Percentiles rank a stretch among this genome's conserved stretches.
phyloP scores from a whole-genome alignment of 2,113 vertebrate species.

The Lipophrys pholis region DNA sequence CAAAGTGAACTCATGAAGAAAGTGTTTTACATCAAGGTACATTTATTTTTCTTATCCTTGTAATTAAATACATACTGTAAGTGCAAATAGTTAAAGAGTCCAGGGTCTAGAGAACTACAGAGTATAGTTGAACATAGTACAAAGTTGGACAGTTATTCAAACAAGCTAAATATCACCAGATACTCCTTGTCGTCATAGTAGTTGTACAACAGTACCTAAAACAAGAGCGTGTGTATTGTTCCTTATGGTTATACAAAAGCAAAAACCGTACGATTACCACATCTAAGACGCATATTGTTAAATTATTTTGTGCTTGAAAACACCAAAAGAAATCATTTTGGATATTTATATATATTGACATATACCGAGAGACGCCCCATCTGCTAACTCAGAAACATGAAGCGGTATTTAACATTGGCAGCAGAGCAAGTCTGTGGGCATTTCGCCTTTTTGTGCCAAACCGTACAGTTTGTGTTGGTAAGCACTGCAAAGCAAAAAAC shows the following conservation, averaged over 20 bases:
- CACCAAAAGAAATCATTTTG: constrained; percentile 87
- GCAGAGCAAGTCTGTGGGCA: constrained; percentile 87
- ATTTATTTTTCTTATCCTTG: constrained; percentile 98
- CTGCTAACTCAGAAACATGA: constrained; percentile 89
- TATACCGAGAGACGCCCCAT: constrained; percentile 90
- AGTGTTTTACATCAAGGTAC: constrained; percentile 91
- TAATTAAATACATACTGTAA: constrained; percentile 95
- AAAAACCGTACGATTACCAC: constrained; percentile 89
- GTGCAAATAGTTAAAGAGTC: constrained; percentile 98
- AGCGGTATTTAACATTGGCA: constrained; percentile 89
- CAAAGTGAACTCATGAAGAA: constrained; percentile 43
- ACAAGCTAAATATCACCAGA: constrained; percentile 89
- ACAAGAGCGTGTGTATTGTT: constrained; percentile 88
- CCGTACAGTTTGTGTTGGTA: constrained; percentile 85
- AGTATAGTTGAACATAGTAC: constrained; percentile 95
- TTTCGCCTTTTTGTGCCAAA: constrained; percentile 87
- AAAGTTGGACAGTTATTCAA: constrained; percentile 96
- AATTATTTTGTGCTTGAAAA: constrained; percentile 92
- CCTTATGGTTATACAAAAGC: constrained; percentile 94
- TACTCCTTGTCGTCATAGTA: constrained; percentile 91
- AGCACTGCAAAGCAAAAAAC: constrained; percentile 89
- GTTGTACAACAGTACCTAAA: constrained; percentile 90
- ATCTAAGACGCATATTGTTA: constrained; percentile 87
- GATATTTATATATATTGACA: constrained; percentile 84
- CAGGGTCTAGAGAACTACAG: constrained; percentile 94